Base-by-base conservation (phyloP, 37 sponge, comb jelly and placozoan genomes). In the Beroe ovata region DNA sequence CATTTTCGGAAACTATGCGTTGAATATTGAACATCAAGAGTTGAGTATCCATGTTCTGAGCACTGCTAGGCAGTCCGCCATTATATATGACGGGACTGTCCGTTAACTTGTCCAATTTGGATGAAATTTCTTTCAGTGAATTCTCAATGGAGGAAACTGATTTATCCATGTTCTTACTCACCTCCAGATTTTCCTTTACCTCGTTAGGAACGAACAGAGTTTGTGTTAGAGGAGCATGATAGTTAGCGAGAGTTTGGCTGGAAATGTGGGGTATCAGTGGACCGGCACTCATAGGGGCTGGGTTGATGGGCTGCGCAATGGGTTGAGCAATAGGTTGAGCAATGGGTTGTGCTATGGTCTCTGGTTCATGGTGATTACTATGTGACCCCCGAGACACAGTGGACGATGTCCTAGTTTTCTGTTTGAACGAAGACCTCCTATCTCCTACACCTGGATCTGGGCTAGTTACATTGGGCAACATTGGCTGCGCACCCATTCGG, bases 401-500 rank as follows among this genome's bases (percentile, higher is more conserved):
- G 36, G 32, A 29, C 8, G 69, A 66, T 18, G 35, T 29, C 34
- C 69, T 26, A 8, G 69, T 33, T 37, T 66, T 66, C 36, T 30
- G 25, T 33, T 66, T 66, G 25, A 30, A 66, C 2, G 69, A 66
- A 8, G 69, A 26, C 33, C 16, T 66, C 19, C 69, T 25, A 11
- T 32, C 69, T 1, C 16, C 36, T 37, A 34, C 18, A 6, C 34
- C 69, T 33, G 29, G 69, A 1, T 66, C 69, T 11, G 69, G 84
- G 21, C 54, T 77, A 23, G 1, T 39, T 1, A 36, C 47, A n/a
- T 42, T 40, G 47, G 84, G 84, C 22, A 77, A 14, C 22, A 35
- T 35, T n/a, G 41, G 84, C 28, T 77, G 84, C 1, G 28, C 84
- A 38, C 84, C 84, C 84, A 77, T 77, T 40, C 84, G 26, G 16